phyloP scores from a whole-genome alignment of 2,888 invertebrate genomes.

The Drosophila acutilabella region DNA sequence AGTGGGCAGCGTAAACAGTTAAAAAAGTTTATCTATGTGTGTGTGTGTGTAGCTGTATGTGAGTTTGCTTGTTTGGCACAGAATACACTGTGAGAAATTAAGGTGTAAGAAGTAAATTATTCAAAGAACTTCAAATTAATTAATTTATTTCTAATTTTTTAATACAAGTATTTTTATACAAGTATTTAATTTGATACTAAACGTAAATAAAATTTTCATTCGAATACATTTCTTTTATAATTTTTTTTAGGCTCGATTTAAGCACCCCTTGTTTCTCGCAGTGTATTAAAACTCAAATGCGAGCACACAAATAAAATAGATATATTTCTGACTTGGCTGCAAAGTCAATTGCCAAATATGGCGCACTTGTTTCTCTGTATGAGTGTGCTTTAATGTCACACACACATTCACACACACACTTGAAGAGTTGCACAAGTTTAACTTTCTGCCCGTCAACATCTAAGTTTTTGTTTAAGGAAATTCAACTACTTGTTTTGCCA shows the following conservation, averaged over 20 bases:
- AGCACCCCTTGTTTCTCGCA: neutral
- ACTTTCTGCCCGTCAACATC: conserved; percentile 74
- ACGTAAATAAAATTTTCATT: no score
- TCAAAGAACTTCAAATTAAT: no score
- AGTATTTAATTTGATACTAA: no score
- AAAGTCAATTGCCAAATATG: conserved; percentile 83
- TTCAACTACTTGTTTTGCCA: conserved; percentile 78
- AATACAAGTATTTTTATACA: no score
- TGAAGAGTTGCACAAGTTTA: conserved; percentile 58
- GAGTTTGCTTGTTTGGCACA: conserved; percentile 20
- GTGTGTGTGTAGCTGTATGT: conserved; percentile 4
- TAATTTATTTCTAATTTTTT: no score
- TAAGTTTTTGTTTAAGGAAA: conserved; percentile 76
- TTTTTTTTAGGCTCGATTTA: no score
- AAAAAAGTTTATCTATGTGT: conserved; percentile 26
- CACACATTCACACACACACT: conserved; percentile 23
- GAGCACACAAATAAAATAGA: conserved; percentile 44
- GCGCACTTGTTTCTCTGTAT: conserved; percentile 59
- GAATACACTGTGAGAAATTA: conserved; percentile 5
- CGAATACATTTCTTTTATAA: no score
- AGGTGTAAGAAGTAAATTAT: no score
- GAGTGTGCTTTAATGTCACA: conserved; percentile 77
- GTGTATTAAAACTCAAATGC: conserved; percentile 33
- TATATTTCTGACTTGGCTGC: conserved; percentile 65
- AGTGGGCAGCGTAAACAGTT: conserved; percentile 75